phyloP scores from a whole-genome alignment of 2,888 invertebrate species.

The Schizotus pectinicornis region DNA sequence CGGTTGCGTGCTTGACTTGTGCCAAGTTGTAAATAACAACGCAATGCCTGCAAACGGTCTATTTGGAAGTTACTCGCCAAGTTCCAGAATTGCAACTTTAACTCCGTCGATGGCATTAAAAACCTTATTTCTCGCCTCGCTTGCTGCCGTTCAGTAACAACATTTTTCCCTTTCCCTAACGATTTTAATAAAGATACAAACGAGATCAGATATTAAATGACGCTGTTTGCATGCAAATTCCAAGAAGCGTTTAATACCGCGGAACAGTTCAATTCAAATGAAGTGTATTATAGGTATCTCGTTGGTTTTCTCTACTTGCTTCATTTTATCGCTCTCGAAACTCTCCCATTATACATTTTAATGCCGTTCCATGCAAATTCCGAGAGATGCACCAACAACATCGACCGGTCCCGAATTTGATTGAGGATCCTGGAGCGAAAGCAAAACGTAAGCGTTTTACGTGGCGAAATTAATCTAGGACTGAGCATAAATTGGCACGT shows the following conservation, averaged over 20 bases:
- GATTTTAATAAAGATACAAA: slow-evolving; percentile 28
- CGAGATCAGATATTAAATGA: slow-evolving; percentile 32
- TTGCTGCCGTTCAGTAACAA: slow-evolving; percentile 7
- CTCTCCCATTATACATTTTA: slow-evolving; percentile 4
- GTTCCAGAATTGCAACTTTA: slow-evolving; percentile 3
- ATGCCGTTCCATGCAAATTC: slow-evolving; percentile 15
- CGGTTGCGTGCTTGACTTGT: no score
- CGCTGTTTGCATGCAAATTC: slow-evolving; percentile 40
- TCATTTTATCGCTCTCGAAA: slow-evolving; percentile 12
- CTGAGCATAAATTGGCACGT: slow-evolving; percentile 24
- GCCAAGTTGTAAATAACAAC: no score
- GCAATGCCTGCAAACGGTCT: no score
- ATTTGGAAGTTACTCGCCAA: no score
- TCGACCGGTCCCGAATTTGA: slow-evolving; percentile 1
- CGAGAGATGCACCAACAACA: not conserved
- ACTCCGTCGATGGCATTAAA: slow-evolving; percentile 15
- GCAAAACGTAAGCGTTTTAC: slow-evolving; percentile 1
- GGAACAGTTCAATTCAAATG: slow-evolving; percentile 33
- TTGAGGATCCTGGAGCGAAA: slow-evolving; percentile 1
- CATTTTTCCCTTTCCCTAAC: slow-evolving; percentile 16
- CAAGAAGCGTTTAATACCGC: slow-evolving; percentile 31
- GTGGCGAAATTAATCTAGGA: slow-evolving; percentile 11
- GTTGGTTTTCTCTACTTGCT: slow-evolving; percentile 14
- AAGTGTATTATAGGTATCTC: slow-evolving; percentile 25
- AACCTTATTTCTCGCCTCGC: slow-evolving; percentile 24